Evolutionary conservation across 92 coral and sea anemone species (phyloP).

Genomic region (Palythoa grandis): DNA sequence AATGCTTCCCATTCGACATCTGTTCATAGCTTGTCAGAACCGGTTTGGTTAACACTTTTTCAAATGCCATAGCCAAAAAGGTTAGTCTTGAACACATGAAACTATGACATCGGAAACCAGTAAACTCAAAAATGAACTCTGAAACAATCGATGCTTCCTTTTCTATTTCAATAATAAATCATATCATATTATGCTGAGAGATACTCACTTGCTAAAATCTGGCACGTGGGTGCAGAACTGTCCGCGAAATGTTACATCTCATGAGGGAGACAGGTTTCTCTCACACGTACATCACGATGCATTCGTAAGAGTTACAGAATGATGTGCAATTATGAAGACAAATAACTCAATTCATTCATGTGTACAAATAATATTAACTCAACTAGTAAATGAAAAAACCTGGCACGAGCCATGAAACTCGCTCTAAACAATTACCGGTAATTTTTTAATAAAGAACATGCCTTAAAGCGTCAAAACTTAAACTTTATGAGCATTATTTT

Average conservation of each 20-base stretch:
- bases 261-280: background rate
- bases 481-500: background rate
- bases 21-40: conserved; percentile 15
- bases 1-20: background rate
- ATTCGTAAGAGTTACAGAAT: background rate
- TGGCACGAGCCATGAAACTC: conserved; percentile 16
- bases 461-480: background rate
- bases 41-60: background rate
- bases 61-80: background rate
- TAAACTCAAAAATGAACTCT: background rate
- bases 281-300: background rate
- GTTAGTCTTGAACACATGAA: background rate
- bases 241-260: background rate
- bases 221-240: conserved; percentile 20
- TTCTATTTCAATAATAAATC: background rate
- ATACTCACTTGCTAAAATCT: background rate
- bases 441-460: background rate
- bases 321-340: background rate
- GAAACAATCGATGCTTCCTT: background rate
- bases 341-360: conserved; percentile 30
- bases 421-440: background rate
- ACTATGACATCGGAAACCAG: background rate
- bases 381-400: conserved; percentile 8
- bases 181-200: background rate
- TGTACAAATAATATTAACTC: conserved; percentile 18